Evolutionary conservation across 2,113 vertebrate species (phyloP), one percentile per base, ranked within the genome.

Genomic region (Phocoena phocoena): DNA sequence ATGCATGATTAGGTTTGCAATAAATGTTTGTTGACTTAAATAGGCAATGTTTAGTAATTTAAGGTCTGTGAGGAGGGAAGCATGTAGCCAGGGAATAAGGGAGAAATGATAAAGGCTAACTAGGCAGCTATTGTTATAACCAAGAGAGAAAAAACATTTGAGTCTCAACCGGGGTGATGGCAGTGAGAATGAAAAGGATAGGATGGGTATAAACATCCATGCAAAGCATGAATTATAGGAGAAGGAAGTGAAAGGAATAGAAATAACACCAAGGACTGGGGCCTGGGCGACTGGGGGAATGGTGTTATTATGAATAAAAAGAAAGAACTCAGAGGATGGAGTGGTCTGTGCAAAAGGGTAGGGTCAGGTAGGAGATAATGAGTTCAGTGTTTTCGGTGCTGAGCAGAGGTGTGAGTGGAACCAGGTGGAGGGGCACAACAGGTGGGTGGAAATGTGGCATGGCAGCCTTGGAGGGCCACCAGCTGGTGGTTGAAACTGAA

Each of bases 1-100:
- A 88, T 91, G 53, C 85, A 96, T 70, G 94, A 67, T 93, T 95
- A 91, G 15, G 25, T 73, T 97, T 94, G 44, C 38, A 91, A 62
- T 85, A 77, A 81, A 28, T 88, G 50, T 83, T 77, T 88, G 21
- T 65, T 70, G 41, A 36, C 10, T 96, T 84, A 53, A 76, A 53
- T 82, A 91, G 74, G 86, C 60, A 96, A 60, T 82, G 14, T 91
- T 95, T 28, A 91, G 38, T 81, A 31, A 68, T 81, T 85, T 33
- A 77, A 95, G 25, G 8, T 94, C n/a, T 60, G 5, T 91, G 53
- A 70, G 50, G 82, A 93, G 44, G 62, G n/a, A 20, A 90, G 2
- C n/a, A 53, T 31, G 50, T 38, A 89, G 33, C 53, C 31, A 77
- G 33, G 41, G 62, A 89, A 82, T 41, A 92, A 93, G 26, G 55